Conservation (phyloP, 2,113 vertebrate genomes). For the Corvus moneduloides region DNA sequence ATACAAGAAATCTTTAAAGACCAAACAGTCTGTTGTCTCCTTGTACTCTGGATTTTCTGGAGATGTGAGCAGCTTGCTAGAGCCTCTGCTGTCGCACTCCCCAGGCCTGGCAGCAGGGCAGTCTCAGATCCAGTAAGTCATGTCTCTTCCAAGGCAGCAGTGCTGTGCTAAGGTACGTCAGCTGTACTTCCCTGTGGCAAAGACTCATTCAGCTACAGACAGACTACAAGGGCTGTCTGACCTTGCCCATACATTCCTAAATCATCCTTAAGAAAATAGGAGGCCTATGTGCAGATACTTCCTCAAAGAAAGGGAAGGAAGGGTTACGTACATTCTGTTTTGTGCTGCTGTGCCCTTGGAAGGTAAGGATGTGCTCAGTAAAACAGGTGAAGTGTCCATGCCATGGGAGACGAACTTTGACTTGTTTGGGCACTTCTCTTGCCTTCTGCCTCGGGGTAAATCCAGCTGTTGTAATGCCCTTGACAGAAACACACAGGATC, state of each 20-base stretch:
- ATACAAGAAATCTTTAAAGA: background rate
- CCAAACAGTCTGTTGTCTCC: background rate
- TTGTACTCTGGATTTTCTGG: background rate
- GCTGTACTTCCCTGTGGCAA: background rate
- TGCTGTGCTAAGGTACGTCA: background rate
- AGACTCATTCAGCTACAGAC: background rate
- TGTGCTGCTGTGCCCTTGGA: background rate
- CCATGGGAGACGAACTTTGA: background rate
- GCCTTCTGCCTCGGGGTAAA: background rate
- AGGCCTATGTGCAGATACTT: background rate
- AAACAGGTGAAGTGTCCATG: background rate
- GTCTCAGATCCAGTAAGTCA: background rate
- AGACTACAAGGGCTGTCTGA: background rate
- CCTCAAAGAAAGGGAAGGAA: background rate
- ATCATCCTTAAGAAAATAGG: background rate
- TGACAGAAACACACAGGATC: background rate
- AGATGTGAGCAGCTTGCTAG: background rate
- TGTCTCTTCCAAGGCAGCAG: background rate
- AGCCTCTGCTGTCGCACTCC: background rate
- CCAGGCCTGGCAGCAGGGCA: background rate
- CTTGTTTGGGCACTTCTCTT: background rate
- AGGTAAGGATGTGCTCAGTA: background rate
- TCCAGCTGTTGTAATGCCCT: background rate
- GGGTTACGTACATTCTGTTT: fast-evolving
- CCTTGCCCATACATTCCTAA: background rate